phyloP scores from a whole-genome alignment of 2,888 invertebrate species.

The Chrysomela aeneicollis region DNA sequence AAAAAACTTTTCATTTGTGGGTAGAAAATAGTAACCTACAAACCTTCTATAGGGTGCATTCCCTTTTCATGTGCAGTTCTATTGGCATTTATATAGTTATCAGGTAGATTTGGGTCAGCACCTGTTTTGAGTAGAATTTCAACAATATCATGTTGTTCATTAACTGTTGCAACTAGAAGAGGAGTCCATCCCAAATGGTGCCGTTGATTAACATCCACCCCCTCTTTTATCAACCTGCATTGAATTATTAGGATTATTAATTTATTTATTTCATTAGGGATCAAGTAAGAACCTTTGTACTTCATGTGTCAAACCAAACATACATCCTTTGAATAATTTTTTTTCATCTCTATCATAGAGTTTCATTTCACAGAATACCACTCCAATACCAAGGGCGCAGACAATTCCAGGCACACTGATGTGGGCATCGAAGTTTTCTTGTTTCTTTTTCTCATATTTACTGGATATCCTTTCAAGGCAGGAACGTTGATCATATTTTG shows the following conservation, averaged over 20 bases:
- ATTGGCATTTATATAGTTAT: conserved; percentile 77
- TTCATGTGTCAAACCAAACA: conserved; percentile 63
- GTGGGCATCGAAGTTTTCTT: conserved; percentile 16
- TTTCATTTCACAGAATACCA: conserved; percentile 50
- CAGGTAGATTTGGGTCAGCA: conserved; percentile 80
- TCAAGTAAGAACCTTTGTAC: conserved; percentile 58
- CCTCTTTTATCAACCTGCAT: conserved; percentile 60
- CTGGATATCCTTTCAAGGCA: not conserved
- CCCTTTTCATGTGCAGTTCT: conserved; percentile 72
- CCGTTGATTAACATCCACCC: conserved; percentile 71
- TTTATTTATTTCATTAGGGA: not conserved
- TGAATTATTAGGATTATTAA: not conserved
- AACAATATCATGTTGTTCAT: conserved; percentile 71
- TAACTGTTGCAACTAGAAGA: conserved; percentile 84
- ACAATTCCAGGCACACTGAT: conserved; percentile 16
- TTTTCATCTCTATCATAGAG: conserved; percentile 56
- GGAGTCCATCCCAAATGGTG: conserved; percentile 89
- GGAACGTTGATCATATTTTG: not conserved
- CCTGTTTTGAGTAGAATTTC: conserved; percentile 73
- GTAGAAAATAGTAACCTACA: conserved; percentile 28
- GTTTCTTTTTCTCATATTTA: conserved; percentile 29
- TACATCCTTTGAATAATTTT: conserved; percentile 63
- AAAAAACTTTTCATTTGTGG: conserved; percentile 26
- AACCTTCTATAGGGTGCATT: conserved; percentile 78
- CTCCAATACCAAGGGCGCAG: conserved; percentile 27